A percentile compares a stretch with the other conserved stretches of the same genome.
Conservation (phyloP, 2,888 invertebrate species). For the Antitype chi region DNA sequence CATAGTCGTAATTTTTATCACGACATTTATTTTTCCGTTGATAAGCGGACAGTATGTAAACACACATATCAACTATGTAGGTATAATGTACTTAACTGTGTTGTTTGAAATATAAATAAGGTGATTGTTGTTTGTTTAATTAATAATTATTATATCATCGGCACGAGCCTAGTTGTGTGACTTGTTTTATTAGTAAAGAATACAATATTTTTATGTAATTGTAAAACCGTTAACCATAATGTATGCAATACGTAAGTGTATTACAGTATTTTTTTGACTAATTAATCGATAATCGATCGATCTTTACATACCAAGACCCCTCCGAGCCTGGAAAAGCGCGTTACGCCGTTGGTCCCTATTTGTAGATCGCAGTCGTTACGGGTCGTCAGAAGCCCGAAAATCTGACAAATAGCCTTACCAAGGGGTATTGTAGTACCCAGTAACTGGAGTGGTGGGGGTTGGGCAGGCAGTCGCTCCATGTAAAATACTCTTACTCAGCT, state of each 20-base stretch:
- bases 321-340: no score
- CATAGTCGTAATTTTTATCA: slow-evolving; percentile 21
- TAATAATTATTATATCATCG: slow-evolving; percentile 1
- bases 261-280: neutral
- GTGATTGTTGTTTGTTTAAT: slow-evolving; percentile 13
- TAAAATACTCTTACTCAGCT: no score
- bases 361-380: no score
- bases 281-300: no score
- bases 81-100: slow-evolving; percentile 1
- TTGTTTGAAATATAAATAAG: slow-evolving; percentile 13
- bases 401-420: no score
- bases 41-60: slow-evolving; percentile 31
- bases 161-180: neutral
- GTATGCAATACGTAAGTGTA: neutral
- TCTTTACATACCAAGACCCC: no score
- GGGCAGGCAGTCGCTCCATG: no score
- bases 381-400: no score
- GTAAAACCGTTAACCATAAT: neutral
- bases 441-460: no score
- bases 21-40: slow-evolving; percentile 30
- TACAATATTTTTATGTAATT: neutral
- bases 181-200: neutral
- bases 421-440: no score
- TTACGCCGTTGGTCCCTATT: no score
- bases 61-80: slow-evolving; percentile 20